These are phyloP conservation scores for Caenorhabditis doughertyi DNA, from an alignment of 2,888 invertebrate genomes.

Conservation along the genomic window DNA sequence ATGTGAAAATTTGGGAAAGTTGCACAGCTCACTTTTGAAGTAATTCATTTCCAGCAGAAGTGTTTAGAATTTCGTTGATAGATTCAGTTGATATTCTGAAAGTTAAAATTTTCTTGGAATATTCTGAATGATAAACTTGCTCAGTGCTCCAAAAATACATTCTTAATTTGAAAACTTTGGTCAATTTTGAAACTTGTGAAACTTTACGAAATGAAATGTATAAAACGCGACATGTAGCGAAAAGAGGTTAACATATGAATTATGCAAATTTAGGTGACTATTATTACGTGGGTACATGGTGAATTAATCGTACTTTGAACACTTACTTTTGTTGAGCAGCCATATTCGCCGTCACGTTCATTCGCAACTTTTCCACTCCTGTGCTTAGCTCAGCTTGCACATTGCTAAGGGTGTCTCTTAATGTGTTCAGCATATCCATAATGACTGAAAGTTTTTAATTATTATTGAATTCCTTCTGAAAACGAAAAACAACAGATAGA, in stretches of 20 bases:
- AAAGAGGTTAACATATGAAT: too few relatives aligned
- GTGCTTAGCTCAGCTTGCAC: conserved; percentile 70
- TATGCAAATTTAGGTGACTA: conserved; percentile 49
- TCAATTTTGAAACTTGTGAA: too few relatives aligned
- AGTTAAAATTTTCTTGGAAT: background rate
- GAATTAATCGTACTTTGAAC: background rate
- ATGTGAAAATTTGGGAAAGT: background rate
- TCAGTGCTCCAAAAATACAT: conserved; percentile 52
- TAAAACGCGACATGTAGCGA: too few relatives aligned
- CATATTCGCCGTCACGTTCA: conserved; percentile 66
- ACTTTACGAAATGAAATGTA: background rate
- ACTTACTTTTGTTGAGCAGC: conserved; percentile 65
- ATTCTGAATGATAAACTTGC: conserved; percentile 18
- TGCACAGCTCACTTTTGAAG: conserved; percentile 64
- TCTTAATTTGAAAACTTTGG: too few relatives aligned
- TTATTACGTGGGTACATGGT: conserved; percentile 8
- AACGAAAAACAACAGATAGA: background rate
- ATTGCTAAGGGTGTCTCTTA: conserved; percentile 68
- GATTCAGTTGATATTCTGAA: conserved; percentile 65
- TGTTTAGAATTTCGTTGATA: conserved; percentile 68
- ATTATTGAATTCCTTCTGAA: too few relatives aligned
- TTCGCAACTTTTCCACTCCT: conserved; percentile 67
- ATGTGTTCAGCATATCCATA: conserved; percentile 69
- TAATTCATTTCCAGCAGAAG: conserved; percentile 68
- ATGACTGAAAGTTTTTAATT: background rate